phyloP scores from a whole-genome alignment of 2,888 invertebrate genomes.

The Papilio protenor region DNA sequence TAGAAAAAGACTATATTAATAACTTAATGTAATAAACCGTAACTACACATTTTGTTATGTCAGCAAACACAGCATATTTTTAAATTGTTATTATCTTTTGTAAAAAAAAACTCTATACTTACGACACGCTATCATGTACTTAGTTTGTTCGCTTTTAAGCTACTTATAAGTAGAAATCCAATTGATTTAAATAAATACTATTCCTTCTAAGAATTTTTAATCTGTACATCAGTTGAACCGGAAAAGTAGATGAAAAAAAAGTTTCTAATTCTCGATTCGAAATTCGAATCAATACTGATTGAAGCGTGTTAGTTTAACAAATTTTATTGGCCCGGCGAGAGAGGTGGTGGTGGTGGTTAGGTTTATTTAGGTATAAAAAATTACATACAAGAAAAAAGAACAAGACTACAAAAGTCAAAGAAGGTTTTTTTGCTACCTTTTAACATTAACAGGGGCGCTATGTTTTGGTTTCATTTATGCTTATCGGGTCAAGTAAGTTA shows the following conservation, averaged over 20 bases:
- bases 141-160: too few species aligned
- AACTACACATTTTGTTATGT: too few species aligned
- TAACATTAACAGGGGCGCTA: neutral
- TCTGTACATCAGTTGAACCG: slow-evolving; percentile 3
- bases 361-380: neutral
- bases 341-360: neutral
- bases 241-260: slow-evolving; percentile 19
- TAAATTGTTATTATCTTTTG: too few species aligned
- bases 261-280: slow-evolving; percentile 5
- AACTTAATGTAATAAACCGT: too few species aligned
- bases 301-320: neutral
- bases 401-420: neutral
- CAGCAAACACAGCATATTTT: too few species aligned
- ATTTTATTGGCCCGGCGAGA: neutral
- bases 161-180: neutral
- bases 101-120: too few species aligned
- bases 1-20: too few species aligned
- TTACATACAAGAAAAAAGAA: too few species aligned
- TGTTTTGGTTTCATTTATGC: neutral
- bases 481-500: neutral
- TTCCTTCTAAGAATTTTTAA: slow-evolving; percentile 3
- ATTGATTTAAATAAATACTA: neutral
- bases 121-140: too few species aligned
- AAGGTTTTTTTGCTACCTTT: neutral
- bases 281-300: slow-evolving; percentile 28